Evolutionary conservation across 2,797 vertebrate species (phyloP).

Genomic region (Arrhamphus sclerolepis): DNA sequence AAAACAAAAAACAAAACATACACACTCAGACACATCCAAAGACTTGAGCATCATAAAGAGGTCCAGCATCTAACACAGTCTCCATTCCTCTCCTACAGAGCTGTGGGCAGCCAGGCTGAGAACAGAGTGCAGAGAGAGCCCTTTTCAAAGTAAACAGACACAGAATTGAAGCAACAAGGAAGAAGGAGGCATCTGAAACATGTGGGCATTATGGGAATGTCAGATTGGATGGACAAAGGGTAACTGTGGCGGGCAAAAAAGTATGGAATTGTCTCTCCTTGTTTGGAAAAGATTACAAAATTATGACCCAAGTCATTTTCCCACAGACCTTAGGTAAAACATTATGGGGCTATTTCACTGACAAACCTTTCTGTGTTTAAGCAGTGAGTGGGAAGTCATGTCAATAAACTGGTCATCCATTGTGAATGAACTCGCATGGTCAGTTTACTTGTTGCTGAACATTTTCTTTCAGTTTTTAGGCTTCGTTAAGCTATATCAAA

Average conservation of each 20-base stretch:
- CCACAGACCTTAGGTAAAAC: slow-evolving; percentile 83
- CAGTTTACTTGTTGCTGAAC: slow-evolving; percentile 34
- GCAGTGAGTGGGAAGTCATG: slow-evolving; percentile 69
- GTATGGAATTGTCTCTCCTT: slow-evolving; percentile 74
- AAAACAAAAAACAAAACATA: no score
- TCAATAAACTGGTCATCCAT: slow-evolving; percentile 69
- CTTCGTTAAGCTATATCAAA: slow-evolving; percentile 33
- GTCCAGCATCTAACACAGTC: slow-evolving; percentile 64
- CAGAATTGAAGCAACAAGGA: slow-evolving; percentile 99
- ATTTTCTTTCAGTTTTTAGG: slow-evolving; percentile 39
- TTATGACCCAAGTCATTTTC: slow-evolving; percentile 83
- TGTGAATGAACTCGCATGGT: slow-evolving; percentile 67
- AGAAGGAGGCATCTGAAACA: slow-evolving; percentile 91
- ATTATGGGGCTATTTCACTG: slow-evolving; percentile 74
- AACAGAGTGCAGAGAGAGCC: slow-evolving; percentile 82
- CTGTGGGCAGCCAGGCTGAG: slow-evolving; percentile 82
- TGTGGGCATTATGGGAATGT: slow-evolving; percentile 96
- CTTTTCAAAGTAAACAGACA: slow-evolving; percentile 96
- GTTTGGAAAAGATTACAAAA: slow-evolving; percentile 74
- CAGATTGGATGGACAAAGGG: slow-evolving; percentile 84
- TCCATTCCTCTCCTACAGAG: slow-evolving; percentile 78
- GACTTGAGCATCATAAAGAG: slow-evolving; percentile 34
- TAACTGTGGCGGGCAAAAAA: slow-evolving; percentile 81
- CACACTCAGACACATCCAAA: neutral
- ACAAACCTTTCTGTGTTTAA: slow-evolving; percentile 74